Evolutionary conservation across 1,140 invertebrate genomes (phyloP).

Genomic region (Zaprionus taronus): DNA sequence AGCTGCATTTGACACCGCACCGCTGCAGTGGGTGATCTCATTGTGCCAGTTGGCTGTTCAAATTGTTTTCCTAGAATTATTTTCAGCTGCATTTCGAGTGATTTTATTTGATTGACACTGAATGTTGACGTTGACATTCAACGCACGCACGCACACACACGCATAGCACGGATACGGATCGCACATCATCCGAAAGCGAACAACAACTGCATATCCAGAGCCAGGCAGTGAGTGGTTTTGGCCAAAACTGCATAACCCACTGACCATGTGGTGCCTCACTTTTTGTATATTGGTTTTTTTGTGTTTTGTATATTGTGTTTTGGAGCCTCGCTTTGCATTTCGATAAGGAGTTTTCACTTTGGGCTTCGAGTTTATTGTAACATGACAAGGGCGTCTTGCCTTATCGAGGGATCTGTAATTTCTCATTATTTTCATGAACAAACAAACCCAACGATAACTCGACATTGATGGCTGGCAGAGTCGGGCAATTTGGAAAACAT

Average conservation of each 20-base stretch:
- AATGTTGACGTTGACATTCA: conserved; percentile 71
- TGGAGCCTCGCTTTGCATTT: conserved; percentile 40
- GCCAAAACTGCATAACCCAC: conserved; percentile 61
- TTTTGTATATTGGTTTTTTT: not conserved
- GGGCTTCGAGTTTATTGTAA: not conserved
- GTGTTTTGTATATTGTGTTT: conserved; percentile 8
- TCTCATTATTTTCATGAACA: not conserved
- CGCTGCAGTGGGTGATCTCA: conserved; percentile 45
- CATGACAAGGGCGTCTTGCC: conserved; percentile 22
- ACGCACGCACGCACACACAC: conserved; percentile 35
- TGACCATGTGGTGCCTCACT: conserved; percentile 45
- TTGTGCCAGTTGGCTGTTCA: conserved; percentile 68
- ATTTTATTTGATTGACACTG: conserved; percentile 70
- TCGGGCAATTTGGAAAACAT: not conserved
- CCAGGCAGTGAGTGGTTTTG: conserved; percentile 57
- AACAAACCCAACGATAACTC: not conserved
- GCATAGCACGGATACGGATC: conserved; percentile 14
- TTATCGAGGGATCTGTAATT: conserved; percentile 14
- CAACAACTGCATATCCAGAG: conserved; percentile 59
- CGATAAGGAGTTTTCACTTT: conserved; percentile 36
- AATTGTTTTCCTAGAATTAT: conserved; percentile 77
- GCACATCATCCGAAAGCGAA: conserved; percentile 18
- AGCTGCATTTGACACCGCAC: conserved; percentile 16
- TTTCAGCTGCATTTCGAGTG: conserved; percentile 50
- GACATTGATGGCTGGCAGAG: not conserved